phyloP scores from a whole-genome alignment of 37 sponge, comb jelly and placozoan species.

The Geodia barretti region DNA sequence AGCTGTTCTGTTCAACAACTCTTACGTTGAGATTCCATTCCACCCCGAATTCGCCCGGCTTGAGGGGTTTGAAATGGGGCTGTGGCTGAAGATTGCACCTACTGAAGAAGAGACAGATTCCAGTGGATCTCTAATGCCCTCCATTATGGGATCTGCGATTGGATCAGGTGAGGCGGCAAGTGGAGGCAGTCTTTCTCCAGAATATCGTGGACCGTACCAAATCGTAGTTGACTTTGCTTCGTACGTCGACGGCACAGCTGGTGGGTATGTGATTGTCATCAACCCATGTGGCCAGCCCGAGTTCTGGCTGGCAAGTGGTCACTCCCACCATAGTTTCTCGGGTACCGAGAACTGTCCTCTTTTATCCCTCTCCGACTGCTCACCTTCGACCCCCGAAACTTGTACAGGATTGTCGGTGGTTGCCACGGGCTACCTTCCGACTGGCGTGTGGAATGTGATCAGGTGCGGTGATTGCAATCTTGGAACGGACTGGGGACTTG shows the following conservation, averaged over 20 bases:
- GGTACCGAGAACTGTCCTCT: conserved; percentile 1
- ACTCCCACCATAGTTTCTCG: background rate
- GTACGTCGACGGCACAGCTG: background rate
- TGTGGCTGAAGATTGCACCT: conserved; percentile 47
- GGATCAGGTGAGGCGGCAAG: background rate
- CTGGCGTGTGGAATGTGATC: conserved; percentile 63
- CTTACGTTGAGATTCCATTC: conserved; percentile 40
- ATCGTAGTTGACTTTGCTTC: conserved; percentile 3
- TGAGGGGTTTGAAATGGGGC: conserved; percentile 49
- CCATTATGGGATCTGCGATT: background rate
- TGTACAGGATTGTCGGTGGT: conserved; percentile 26
- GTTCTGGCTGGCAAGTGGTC: conserved; percentile 66
- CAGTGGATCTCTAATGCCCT: background rate
- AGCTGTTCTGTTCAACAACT: conserved; percentile 24
- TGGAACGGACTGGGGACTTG: conserved; percentile 49
- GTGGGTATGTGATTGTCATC: conserved; percentile 62
- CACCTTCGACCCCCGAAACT: background rate
- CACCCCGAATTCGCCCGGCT: conserved; percentile 2
- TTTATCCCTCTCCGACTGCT: conserved; percentile 5
- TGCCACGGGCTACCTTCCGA: conserved; percentile 1
- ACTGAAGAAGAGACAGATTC: background rate
- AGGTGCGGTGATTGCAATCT: background rate
- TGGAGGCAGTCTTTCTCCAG: background rate
- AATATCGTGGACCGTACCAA: background rate
- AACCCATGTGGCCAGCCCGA: conserved; percentile 80